These are phyloP conservation scores for Osmerus mordax DNA, from an alignment of 2,113 vertebrate species.

Conservation along the genomic window DNA sequence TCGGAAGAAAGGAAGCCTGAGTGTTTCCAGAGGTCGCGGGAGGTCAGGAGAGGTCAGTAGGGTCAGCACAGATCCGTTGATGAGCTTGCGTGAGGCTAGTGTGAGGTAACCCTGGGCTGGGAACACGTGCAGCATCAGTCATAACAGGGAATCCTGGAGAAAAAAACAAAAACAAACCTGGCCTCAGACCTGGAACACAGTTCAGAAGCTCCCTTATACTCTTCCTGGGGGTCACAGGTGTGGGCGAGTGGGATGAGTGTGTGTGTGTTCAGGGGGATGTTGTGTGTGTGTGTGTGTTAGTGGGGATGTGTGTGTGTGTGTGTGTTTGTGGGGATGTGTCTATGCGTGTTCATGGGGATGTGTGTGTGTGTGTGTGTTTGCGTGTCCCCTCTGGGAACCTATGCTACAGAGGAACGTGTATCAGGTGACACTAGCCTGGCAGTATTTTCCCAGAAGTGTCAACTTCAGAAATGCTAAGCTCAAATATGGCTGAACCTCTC, in stretches of 20 bases:
- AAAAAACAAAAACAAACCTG: constrained; percentile 60
- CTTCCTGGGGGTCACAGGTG: constrained; percentile 52
- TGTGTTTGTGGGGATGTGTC: neutral
- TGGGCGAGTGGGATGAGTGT: neutral
- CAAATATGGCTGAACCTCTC: constrained; percentile 19
- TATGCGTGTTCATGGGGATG: no score
- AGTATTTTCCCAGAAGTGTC: constrained; percentile 56
- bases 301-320: neutral
- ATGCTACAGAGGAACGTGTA: constrained; percentile 64
- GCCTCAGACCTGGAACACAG: constrained; percentile 22
- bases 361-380: no score
- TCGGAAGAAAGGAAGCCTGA: no score
- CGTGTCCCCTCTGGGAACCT: constrained; percentile 52
- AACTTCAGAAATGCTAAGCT: constrained; percentile 55
- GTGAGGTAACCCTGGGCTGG: constrained; percentile 48
- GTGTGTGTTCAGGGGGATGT: no score
- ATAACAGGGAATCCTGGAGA: constrained; percentile 58
- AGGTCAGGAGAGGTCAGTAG: neutral
- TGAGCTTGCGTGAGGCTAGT: constrained; percentile 43
- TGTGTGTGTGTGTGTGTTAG: no score
- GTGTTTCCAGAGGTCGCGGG: neutral
- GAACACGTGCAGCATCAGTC: constrained; percentile 46
- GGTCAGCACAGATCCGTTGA: constrained; percentile 17
- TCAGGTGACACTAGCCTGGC: constrained; percentile 57
- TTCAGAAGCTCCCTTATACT: constrained; percentile 47